phyloP scores from a whole-genome alignment of 2,113 vertebrate species.

The rabbit (Oryctolagus cuniculus) region DNA sequence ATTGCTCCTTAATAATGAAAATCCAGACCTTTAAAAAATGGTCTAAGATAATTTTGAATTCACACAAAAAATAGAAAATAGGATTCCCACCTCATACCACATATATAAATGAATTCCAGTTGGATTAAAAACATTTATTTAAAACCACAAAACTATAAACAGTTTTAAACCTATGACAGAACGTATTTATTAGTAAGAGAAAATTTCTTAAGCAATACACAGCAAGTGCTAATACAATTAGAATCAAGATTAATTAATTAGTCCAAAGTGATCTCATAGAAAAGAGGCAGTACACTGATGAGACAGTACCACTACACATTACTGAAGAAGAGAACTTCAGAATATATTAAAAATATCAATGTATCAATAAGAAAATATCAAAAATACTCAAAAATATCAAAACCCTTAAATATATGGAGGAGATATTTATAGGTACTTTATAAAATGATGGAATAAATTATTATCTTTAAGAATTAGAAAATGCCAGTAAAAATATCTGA shows the following conservation, averaged over 20 bases:
- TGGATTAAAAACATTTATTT: neutral
- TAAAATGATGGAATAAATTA: neutral
- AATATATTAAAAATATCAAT: neutral
- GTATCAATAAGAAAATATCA: neutral
- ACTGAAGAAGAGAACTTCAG: neutral
- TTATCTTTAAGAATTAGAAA: neutral
- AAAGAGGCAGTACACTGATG: neutral
- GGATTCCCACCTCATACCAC: neutral
- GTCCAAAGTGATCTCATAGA: neutral
- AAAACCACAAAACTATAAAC: neutral
- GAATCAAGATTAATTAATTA: neutral
- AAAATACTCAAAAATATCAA: neutral
- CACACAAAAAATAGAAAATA: neutral
- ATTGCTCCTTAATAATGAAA: neutral
- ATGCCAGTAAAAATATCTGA: neutral
- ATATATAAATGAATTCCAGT: neutral
- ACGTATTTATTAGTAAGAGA: neutral
- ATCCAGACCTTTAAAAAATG: neutral
- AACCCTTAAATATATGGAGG: neutral
- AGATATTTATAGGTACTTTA: neutral
- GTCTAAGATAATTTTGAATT: neutral
- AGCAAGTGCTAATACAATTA: neutral
- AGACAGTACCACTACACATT: neutral
- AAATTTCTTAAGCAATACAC: neutral
- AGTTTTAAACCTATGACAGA: neutral